Conservation (phyloP, 1,140 invertebrate species). For the Aplysia californica region DNA sequence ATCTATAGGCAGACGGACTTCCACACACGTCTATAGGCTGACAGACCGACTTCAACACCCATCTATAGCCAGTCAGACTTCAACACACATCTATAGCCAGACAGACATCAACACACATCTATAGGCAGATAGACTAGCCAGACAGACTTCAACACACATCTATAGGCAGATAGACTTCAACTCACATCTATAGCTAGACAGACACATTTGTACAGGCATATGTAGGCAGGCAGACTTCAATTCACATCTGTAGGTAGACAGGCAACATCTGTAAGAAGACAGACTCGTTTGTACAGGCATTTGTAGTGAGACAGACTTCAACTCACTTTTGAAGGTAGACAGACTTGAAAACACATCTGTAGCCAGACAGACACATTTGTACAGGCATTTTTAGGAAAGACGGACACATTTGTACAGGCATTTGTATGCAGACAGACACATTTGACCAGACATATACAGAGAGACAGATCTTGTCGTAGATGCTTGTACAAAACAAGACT, state of each 20-base stretch:
- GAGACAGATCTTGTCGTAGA: too few species aligned
- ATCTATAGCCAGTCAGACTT: background rate
- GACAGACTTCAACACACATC: background rate
- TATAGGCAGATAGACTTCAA: too few species aligned
- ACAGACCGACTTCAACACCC: conserved; percentile 1
- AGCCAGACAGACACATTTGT: too few species aligned
- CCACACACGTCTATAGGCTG: too few species aligned
- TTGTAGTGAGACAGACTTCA: background rate
- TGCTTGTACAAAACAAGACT: too few species aligned
- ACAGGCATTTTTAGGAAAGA: conserved; percentile 8
- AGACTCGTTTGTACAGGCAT: conserved; percentile 1
- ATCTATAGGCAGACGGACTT: background rate
- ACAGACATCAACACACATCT: conserved; percentile 10
- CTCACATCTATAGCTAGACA: too few species aligned
- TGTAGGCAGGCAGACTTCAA: background rate
- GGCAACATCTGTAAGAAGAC: background rate
- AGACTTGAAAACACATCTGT: too few species aligned
- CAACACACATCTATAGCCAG: background rate
- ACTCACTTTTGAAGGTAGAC: background rate
- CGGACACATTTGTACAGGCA: background rate
- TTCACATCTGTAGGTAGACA: background rate
- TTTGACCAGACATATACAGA: conserved; percentile 13
- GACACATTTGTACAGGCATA: conserved; percentile 3
- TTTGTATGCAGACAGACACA: background rate
- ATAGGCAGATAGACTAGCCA: background rate